These are phyloP conservation scores for Nasonia longicornis DNA, from an alignment of 1,140 invertebrate species.

Conservation along the genomic window DNA sequence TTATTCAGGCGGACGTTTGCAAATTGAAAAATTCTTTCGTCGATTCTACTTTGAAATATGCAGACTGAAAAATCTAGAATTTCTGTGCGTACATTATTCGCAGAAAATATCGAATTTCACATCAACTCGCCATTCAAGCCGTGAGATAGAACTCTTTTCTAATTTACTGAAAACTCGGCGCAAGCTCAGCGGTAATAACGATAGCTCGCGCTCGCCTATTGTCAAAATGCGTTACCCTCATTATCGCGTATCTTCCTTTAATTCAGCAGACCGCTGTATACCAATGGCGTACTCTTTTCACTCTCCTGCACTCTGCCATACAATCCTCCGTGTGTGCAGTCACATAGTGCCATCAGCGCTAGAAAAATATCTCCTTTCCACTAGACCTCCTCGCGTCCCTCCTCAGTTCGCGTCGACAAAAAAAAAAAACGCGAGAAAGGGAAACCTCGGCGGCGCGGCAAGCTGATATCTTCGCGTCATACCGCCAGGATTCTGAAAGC, in stretches of 20 bases:
- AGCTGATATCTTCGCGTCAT: not conserved
- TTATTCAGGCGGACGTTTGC: too few species aligned
- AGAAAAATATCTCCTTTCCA: slow-evolving; percentile 34
- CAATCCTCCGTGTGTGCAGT: not conserved
- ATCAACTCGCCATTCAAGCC: too few species aligned
- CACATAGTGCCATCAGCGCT: not conserved
- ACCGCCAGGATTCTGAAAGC: not conserved
- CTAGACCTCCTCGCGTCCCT: not conserved
- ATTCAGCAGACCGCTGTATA: not conserved
- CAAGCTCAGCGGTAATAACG: not conserved
- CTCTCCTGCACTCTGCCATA: not conserved
- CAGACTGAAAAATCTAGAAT: too few species aligned
- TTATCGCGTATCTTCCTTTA: slow-evolving; percentile 19
- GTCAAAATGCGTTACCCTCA: slow-evolving; percentile 13
- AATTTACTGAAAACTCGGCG: not conserved
- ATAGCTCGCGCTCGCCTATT: not conserved
- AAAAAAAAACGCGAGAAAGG: slow-evolving; percentile 2
- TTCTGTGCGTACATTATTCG: too few species aligned
- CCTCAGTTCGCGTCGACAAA: not conserved
- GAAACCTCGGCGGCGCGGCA: not conserved
- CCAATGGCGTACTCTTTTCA: not conserved
- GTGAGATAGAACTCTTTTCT: slow-evolving; percentile 3
- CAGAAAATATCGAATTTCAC: too few species aligned
- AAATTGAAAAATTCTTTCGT: too few species aligned
- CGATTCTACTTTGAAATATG: too few species aligned